Conservation (phyloP, 2,888 invertebrate genomes). For the Apodemia zela region DNA sequence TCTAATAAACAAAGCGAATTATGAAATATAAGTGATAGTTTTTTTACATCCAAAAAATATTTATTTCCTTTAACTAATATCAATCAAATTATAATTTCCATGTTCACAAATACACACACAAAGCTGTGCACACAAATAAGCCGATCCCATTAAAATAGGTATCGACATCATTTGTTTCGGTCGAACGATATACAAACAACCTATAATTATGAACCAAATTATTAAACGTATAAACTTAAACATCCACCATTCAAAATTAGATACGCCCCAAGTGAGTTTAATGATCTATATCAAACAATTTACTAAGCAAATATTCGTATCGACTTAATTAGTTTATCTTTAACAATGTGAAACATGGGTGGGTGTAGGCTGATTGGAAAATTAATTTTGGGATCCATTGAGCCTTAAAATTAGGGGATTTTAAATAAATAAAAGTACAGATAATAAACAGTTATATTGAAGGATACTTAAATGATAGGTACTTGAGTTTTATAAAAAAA, state of each 20-base stretch:
- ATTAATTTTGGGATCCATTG: slow-evolving; percentile 62
- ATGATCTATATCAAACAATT: slow-evolving; percentile 67
- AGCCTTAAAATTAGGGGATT: slow-evolving; percentile 58
- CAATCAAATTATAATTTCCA: background rate
- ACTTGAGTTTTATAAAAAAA: too few relatives aligned
- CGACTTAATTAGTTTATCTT: slow-evolving; percentile 69
- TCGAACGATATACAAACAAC: slow-evolving; percentile 20
- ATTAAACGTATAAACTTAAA: slow-evolving; percentile 16
- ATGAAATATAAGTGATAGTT: too few relatives aligned
- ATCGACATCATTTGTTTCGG: slow-evolving; percentile 3
- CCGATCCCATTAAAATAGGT: slow-evolving; percentile 1
- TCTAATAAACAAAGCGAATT: too few relatives aligned
- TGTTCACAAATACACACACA: background rate
- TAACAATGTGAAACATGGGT: slow-evolving; percentile 57
- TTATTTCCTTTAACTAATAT: too few relatives aligned
- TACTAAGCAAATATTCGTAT: slow-evolving; percentile 70
- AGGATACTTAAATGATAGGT: too few relatives aligned
- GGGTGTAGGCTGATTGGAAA: slow-evolving; percentile 68
- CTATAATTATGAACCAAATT: slow-evolving; percentile 19
- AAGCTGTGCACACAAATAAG: background rate
- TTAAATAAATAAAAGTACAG: slow-evolving; percentile 32
- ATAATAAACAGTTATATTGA: too few relatives aligned
- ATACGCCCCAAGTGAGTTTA: slow-evolving; percentile 47
- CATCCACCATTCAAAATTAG: slow-evolving; percentile 30
- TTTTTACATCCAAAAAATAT: too few relatives aligned